These are phyloP conservation scores for Eurystomus glaucurus DNA, from an alignment of 2,797 vertebrate genomes.

Conservation along the genomic window DNA sequence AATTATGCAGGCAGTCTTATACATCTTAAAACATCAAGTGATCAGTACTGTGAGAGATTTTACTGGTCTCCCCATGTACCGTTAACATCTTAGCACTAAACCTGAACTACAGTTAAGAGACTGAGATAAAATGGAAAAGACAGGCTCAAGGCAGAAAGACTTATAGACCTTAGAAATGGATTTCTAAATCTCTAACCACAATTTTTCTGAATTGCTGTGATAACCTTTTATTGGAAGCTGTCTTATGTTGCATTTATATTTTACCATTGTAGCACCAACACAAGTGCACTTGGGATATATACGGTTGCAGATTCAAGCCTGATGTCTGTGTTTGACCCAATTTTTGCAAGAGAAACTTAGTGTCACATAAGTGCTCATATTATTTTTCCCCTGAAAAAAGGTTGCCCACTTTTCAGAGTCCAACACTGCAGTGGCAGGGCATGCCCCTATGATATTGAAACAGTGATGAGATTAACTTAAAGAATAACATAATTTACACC, in stretches of 20 bases:
- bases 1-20: neutral
- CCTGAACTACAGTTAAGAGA: neutral
- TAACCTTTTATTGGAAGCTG: conserved; percentile 36
- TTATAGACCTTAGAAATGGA: neutral
- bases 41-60: neutral
- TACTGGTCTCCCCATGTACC: neutral
- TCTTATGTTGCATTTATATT: neutral
- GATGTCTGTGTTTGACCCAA: neutral
- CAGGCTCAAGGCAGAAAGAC: neutral
- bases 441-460: neutral
- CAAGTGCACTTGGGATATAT: neutral
- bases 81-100: conserved; percentile 7
- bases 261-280: neutral
- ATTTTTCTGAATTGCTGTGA: neutral
- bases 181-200: conserved; percentile 38
- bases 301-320: neutral
- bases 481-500: neutral
- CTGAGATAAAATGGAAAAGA: conserved; percentile 3
- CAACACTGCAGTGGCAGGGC: neutral
- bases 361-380: neutral
- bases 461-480: neutral
- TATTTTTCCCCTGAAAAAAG: neutral
- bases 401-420: neutral
- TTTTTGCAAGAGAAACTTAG: neutral
- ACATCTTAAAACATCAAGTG: neutral